phyloP scores from a whole-genome alignment of 2,888 invertebrate genomes.

The Agrochola circellaris region DNA sequence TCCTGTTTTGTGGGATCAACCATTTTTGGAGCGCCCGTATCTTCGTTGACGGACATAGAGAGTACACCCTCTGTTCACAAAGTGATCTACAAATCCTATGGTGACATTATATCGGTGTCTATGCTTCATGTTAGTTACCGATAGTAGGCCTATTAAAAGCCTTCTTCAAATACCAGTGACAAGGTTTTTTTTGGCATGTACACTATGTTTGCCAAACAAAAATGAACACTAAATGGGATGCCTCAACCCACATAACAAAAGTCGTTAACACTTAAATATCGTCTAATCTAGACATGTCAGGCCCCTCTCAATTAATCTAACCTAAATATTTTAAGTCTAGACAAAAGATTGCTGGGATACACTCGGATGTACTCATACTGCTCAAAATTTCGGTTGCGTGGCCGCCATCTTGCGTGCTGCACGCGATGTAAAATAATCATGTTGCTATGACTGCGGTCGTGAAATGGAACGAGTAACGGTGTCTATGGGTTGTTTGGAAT shows the following conservation, averaged over 20 bases:
- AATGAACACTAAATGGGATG: conserved; percentile 8
- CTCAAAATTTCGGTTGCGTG: conserved; percentile 51
- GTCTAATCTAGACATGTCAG: not conserved
- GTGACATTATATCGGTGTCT: not conserved
- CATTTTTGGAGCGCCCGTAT: no score
- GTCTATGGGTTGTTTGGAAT: conserved; percentile 55
- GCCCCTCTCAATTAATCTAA: conserved; percentile 11
- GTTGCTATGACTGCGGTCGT: conserved; percentile 47
- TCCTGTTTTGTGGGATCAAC: no score
- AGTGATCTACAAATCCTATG: not conserved
- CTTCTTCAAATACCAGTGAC: not conserved
- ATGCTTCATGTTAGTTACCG: not conserved
- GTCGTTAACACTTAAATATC: conserved; percentile 37
- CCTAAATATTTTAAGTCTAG: conserved; percentile 57
- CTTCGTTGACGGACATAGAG: no score
- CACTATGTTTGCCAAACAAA: not conserved
- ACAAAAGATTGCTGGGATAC: conserved; percentile 46
- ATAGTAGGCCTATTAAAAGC: not conserved
- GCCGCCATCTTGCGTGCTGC: conserved; percentile 60
- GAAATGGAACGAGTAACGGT: conserved; percentile 63
- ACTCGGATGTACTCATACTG: conserved; percentile 39
- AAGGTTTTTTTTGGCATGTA: not conserved
- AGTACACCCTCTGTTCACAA: not conserved
- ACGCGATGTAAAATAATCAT: conserved; percentile 61
- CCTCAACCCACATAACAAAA: not conserved